These are phyloP conservation scores for Crotalus viridis DNA, from an alignment of 2,113 vertebrate species.

Conservation along the genomic window DNA sequence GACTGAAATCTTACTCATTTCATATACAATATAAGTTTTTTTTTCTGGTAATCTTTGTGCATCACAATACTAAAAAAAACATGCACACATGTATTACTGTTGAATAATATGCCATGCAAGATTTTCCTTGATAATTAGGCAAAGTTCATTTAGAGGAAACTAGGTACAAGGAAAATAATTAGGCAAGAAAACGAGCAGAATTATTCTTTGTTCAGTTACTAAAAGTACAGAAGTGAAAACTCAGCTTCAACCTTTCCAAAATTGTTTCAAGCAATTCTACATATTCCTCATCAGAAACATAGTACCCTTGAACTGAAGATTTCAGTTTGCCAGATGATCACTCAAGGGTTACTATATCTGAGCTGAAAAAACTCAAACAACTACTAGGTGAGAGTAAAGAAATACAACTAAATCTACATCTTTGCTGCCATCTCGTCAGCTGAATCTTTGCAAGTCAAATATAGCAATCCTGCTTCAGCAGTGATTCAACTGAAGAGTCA, in stretches of 20 bases:
- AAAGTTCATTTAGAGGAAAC: not conserved
- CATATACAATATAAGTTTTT: not conserved
- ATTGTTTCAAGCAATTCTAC: not conserved
- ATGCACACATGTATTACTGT: not conserved
- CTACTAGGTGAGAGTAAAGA: not conserved
- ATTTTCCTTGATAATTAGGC: not conserved
- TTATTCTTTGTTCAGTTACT: not conserved
- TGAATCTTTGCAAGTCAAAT: not conserved
- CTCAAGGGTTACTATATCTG: not conserved
- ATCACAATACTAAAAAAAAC: not conserved
- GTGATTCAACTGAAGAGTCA: not conserved
- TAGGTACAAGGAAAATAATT: not conserved
- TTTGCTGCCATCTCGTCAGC: not conserved
- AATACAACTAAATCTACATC: not conserved
- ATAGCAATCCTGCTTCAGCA: not conserved
- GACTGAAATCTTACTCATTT: not conserved
- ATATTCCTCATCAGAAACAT: not conserved
- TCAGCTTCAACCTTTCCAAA: not conserved
- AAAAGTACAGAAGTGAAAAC: not conserved
- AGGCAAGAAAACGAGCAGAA: not conserved
- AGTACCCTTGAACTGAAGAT: not conserved
- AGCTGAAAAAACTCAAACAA: not conserved
- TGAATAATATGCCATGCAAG: not conserved
- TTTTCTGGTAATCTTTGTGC: not conserved
- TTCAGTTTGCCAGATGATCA: not conserved